phyloP scores from a whole-genome alignment of 2,113 vertebrate genomes.

The Elgaria multicarinata region DNA sequence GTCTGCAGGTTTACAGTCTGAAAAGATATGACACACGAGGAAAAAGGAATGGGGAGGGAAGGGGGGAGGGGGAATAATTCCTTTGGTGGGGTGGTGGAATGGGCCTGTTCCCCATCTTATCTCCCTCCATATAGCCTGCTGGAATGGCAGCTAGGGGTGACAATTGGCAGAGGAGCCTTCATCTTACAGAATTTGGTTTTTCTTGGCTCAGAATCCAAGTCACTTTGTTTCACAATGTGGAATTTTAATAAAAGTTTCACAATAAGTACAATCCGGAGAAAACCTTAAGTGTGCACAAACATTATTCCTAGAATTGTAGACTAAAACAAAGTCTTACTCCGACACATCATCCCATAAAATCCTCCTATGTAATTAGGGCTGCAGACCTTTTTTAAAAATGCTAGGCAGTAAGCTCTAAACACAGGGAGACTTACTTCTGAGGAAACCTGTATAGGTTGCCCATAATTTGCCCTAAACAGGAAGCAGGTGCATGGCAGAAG shows the following conservation, averaged over 20 bases:
- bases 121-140: too few relatives aligned
- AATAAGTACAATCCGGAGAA: background rate
- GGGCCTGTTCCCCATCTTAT: background rate
- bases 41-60: too few relatives aligned
- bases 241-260: background rate
- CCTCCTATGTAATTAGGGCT: background rate
- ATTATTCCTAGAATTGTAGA: background rate
- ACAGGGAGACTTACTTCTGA: background rate
- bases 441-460: background rate
- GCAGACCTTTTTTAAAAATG: background rate
- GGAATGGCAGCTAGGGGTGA: too few relatives aligned
- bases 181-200: background rate
- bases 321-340: too few relatives aligned
- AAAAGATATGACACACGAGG: too few relatives aligned
- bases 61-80: too few relatives aligned
- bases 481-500: background rate
- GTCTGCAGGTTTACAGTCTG: too few relatives aligned
- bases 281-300: background rate
- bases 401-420: background rate
- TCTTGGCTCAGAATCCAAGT: background rate
- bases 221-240: background rate
- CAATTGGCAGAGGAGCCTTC: too few relatives aligned
- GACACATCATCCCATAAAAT: background rate
- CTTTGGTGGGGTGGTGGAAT: too few relatives aligned
- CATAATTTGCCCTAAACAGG: background rate